phyloP scores from a whole-genome alignment of 2,113 vertebrate species.

The Thunnus maccoyii region DNA sequence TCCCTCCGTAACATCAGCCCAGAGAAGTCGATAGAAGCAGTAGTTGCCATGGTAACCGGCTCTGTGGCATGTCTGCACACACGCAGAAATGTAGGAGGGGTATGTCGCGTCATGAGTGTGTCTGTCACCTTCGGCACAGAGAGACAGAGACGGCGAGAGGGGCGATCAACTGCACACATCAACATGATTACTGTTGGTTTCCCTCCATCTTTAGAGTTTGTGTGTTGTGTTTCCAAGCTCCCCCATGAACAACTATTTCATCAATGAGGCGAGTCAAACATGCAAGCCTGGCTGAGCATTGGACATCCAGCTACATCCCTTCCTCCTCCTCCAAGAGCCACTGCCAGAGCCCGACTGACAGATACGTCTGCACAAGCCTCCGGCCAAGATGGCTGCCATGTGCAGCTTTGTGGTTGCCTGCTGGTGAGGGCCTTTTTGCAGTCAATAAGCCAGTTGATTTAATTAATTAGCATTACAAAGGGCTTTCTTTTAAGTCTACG shows the following conservation, averaged over 20 bases:
- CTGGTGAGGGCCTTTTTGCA: constrained; percentile 71
- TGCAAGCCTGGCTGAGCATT: constrained; percentile 16
- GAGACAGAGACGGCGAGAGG: neutral
- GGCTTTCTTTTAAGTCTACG: constrained; percentile 64
- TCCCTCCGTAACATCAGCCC: constrained; percentile 34
- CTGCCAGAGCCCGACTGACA: constrained; percentile 34
- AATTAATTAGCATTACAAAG: constrained; percentile 79
- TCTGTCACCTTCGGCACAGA: constrained; percentile 59
- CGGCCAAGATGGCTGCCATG: constrained; percentile 71
- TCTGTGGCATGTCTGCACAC: constrained; percentile 60
- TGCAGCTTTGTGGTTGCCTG: constrained; percentile 71
- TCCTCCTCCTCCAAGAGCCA: constrained; percentile 20
- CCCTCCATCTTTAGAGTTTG: constrained; percentile 13
- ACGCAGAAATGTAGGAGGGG: constrained; percentile 38
- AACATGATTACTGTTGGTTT: constrained; percentile 2
- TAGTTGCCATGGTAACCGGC: constrained; percentile 74
- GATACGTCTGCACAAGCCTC: constrained; percentile 39
- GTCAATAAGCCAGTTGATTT: constrained; percentile 81
- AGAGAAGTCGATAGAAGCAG: constrained; percentile 45
- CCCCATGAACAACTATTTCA: constrained; percentile 13
- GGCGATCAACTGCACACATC: constrained; percentile 2
- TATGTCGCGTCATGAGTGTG: constrained; percentile 44
- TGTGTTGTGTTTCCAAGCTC: constrained; percentile 14
- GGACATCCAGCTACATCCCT: constrained; percentile 32
- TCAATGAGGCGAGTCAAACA: constrained; percentile 54